These are phyloP conservation scores for Scomber scombrus DNA, from an alignment of 2,113 vertebrate genomes.

Conservation along the genomic window DNA sequence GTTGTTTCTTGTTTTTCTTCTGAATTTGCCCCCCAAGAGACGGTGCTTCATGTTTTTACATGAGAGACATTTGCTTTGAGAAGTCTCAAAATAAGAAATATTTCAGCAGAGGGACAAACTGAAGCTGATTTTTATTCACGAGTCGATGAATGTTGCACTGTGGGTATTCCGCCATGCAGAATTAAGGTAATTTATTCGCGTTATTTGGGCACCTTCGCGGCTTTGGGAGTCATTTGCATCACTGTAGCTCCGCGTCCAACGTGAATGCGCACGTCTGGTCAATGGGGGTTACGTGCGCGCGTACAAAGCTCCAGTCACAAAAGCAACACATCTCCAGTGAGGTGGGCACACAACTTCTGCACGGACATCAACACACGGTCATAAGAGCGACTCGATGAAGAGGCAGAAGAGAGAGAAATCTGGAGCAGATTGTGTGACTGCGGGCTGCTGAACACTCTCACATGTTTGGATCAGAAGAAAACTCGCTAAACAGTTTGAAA, in stretches of 20 bases:
- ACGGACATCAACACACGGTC: not conserved
- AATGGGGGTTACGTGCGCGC: conserved; percentile 55
- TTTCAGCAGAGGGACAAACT: no score
- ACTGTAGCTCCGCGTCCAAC: not conserved
- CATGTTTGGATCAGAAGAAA: conserved; percentile 6
- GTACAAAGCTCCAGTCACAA: conserved; percentile 57
- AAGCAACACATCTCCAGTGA: conserved; percentile 56
- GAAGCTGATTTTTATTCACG: no score
- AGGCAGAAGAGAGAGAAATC: no score
- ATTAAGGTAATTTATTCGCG: not conserved
- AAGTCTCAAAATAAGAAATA: no score
- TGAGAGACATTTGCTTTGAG: no score
- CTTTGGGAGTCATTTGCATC: not conserved
- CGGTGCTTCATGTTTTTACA: no score
- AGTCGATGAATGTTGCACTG: no score
- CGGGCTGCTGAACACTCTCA: not conserved
- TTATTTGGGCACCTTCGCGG: not conserved
- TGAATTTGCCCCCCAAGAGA: no score
- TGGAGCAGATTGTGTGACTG: not conserved
- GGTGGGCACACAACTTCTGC: conserved; percentile 44
- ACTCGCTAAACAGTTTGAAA: conserved; percentile 1
- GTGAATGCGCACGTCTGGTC: conserved; percentile 74
- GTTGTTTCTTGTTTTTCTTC: no score
- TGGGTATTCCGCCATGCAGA: not conserved
- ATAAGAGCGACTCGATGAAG: not conserved